Conservation (phyloP, 2,797 vertebrate species). For the Lacerta agilis region DNA sequence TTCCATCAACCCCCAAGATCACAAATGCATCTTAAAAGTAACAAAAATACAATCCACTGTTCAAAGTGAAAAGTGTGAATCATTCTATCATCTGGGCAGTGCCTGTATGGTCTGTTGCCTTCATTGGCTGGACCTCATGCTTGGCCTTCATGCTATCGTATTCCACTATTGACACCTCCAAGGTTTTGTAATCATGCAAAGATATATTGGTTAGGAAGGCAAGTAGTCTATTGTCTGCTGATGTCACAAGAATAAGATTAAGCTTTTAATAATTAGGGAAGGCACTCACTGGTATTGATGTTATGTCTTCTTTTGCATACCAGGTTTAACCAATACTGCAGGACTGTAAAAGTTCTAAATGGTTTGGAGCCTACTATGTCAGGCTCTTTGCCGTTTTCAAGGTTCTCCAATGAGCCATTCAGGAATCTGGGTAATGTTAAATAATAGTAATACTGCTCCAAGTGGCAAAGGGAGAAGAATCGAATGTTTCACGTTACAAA, state of each 20-base stretch:
- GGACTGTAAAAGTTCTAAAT: background rate
- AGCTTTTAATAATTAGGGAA: background rate
- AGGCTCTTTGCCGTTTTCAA: background rate
- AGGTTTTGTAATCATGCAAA: background rate
- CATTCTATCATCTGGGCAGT: background rate
- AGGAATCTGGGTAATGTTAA: constrained; percentile 32
- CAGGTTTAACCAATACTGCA: background rate
- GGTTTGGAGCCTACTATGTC: background rate
- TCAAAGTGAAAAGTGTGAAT: background rate
- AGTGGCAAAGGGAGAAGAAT: constrained; percentile 36
- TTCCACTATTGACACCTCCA: background rate
- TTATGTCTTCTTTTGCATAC: background rate
- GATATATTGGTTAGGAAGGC: background rate
- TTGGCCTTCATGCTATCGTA: background rate
- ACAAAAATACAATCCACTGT: background rate
- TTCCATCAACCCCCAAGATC: background rate
- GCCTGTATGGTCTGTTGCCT: background rate
- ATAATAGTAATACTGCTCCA: constrained; percentile 38
- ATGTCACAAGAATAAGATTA: background rate
- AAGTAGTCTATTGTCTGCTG: background rate
- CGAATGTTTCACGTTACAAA: constrained; percentile 64
- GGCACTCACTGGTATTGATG: background rate
- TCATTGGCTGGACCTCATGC: background rate
- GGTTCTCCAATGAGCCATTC: background rate
- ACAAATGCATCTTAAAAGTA: background rate